Percentiles rank a stretch among this genome's conserved stretches.
These are phyloP conservation scores for Caenorhabditis sp. DNA, from an alignment of 2,888 invertebrate species.

Conservation along the genomic window DNA sequence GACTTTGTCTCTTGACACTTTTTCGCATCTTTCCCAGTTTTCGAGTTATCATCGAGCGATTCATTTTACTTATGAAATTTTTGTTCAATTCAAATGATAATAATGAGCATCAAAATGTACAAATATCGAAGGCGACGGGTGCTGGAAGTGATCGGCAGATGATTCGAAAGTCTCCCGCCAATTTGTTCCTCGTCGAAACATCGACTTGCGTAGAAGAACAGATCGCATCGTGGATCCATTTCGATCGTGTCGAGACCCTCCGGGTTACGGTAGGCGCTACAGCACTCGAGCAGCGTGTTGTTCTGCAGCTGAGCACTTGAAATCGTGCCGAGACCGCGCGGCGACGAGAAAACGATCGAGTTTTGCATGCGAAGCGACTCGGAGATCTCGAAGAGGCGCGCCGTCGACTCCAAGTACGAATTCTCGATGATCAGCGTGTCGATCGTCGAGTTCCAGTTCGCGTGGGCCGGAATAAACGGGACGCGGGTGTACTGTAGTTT, in stretches of 20 bases:
- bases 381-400: conserved; percentile 39
- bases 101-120: not conserved
- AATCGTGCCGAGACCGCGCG: conserved; percentile 37
- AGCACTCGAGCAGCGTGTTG: conserved; percentile 54
- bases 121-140: not conserved
- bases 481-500: conserved; percentile 13
- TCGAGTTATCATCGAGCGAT: no score
- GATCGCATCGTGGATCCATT: conserved; percentile 41
- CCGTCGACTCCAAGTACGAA: conserved; percentile 28
- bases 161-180: no score
- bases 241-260: conserved; percentile 29
- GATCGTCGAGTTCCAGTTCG: conserved; percentile 14
- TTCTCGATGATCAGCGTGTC: conserved; percentile 22
- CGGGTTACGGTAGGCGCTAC: conserved; percentile 27
- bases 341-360: conserved; percentile 45
- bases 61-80: no score
- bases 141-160: conserved; percentile 25
- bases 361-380: conserved; percentile 30
- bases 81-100: no score
- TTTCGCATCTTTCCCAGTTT: no score
- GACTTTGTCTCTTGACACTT: no score
- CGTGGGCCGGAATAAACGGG: conserved; percentile 18
- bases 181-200: conserved; percentile 9
- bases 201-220: conserved; percentile 28
- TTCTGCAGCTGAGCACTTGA: conserved; percentile 53